Evolutionary conservation across 2,888 invertebrate species (phyloP).

Genomic region (Alviniconcha strummeri): DNA sequence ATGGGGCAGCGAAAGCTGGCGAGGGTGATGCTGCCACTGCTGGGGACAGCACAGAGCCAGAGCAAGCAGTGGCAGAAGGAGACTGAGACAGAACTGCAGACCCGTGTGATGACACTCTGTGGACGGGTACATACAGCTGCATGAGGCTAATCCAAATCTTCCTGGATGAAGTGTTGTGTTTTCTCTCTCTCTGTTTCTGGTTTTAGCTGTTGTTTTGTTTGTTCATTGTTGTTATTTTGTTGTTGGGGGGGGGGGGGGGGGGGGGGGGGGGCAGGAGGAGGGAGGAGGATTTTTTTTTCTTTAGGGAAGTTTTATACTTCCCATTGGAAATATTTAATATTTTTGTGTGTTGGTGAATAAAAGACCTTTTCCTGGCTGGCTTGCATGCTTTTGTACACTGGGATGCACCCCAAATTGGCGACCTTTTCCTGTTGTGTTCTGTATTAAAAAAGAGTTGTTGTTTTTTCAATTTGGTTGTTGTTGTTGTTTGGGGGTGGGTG

Average conservation of each 20-base stretch:
- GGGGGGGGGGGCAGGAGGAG: not conserved
- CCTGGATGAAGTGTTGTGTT: not conserved
- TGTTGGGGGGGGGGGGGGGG: not conserved
- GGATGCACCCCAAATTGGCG: too few species aligned
- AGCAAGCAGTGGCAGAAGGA: slow-evolving; percentile 20
- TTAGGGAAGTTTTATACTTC: too few species aligned
- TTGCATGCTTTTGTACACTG: too few species aligned
- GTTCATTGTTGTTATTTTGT: not conserved
- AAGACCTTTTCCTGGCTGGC: too few species aligned
- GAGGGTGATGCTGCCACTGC: slow-evolving; percentile 8
- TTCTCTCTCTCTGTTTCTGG: not conserved
- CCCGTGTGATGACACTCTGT: slow-evolving; percentile 5
- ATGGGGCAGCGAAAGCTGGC: not conserved
- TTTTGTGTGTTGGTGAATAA: too few species aligned
- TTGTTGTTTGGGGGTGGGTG: too few species aligned
- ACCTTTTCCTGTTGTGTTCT: too few species aligned
- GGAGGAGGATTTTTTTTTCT: too few species aligned
- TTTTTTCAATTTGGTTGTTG: too few species aligned
- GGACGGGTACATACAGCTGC: slow-evolving; percentile 20
- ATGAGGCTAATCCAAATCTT: not conserved
- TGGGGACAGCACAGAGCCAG: slow-evolving; percentile 10
- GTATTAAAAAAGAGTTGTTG: too few species aligned
- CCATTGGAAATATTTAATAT: too few species aligned
- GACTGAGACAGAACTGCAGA: slow-evolving; percentile 27
- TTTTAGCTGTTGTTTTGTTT: not conserved